These are phyloP conservation scores for Scaptomyza parva DNA, from an alignment of 2,888 invertebrate genomes.

Conservation along the genomic window DNA sequence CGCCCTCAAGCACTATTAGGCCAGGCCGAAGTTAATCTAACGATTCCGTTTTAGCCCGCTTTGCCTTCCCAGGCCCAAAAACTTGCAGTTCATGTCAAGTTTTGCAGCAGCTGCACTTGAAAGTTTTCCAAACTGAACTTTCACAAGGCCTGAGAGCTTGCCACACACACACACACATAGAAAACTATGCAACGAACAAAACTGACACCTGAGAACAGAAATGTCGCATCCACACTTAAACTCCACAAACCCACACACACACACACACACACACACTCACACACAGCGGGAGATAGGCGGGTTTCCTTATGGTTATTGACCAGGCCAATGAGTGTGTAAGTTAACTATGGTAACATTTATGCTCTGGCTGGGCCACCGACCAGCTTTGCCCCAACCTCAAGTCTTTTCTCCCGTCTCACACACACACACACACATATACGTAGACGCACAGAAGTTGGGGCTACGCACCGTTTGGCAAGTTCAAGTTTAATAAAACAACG, in stretches of 20 bases:
- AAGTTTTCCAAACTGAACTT: conserved; percentile 69
- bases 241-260: not conserved
- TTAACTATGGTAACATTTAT: conserved; percentile 14
- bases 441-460: conserved; percentile 22
- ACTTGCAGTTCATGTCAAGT: conserved; percentile 47
- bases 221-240: conserved; percentile 3
- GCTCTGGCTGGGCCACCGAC: not conserved
- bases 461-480: conserved; percentile 72
- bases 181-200: conserved; percentile 29
- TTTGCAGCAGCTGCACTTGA: conserved; percentile 69
- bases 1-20: conserved; percentile 11
- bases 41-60: conserved; percentile 44
- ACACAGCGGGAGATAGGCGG: conserved; percentile 25
- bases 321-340: conserved; percentile 55
- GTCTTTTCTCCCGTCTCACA: conserved; percentile 18
- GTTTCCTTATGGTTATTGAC: conserved; percentile 4
- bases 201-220: conserved; percentile 52
- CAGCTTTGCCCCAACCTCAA: conserved; percentile 1
- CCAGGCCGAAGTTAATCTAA: conserved; percentile 52
- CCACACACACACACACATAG: not conserved
- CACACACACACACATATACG: conserved; percentile 9
- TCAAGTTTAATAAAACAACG: conserved; percentile 68
- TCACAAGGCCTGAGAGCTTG: conserved; percentile 36
- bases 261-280: conserved; percentile 9
- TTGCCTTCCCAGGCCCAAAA: conserved; percentile 26